A percentile compares a stretch with the other conserved stretches of the same genome.
Conservation (phyloP, 2,113 vertebrate species). For the Brachyistius frenatus region DNA sequence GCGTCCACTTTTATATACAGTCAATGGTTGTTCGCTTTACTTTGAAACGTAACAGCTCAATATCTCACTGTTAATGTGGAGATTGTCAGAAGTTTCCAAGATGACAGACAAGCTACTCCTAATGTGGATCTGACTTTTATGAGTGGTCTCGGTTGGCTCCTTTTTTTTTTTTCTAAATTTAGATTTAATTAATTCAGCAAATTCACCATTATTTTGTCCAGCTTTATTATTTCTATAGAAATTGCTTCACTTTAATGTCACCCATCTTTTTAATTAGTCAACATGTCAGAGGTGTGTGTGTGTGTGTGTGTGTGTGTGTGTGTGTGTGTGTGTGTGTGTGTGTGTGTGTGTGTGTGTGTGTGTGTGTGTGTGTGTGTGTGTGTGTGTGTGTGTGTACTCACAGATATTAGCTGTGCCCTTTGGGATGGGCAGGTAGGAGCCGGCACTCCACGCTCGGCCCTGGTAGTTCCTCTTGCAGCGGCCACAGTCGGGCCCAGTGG, state of each 20-base stretch:
- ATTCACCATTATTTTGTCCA: not conserved
- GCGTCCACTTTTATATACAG: too few relatives aligned
- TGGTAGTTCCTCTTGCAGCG: constrained; percentile 98
- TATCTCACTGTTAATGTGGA: not conserved
- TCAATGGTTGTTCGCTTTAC: not conserved
- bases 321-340: not conserved
- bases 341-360: not conserved
- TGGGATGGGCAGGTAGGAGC: constrained; percentile 98
- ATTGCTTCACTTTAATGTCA: not conserved
- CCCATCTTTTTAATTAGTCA: constrained; percentile 18
- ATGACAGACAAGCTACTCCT: constrained; percentile 22
- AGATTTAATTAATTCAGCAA: not conserved
- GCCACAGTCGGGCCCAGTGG: constrained; percentile 97
- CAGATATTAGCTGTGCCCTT: constrained; percentile 99
- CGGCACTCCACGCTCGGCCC: constrained; percentile 95
- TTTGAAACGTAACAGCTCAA: constrained; percentile 23
- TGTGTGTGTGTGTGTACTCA: constrained; percentile 85
- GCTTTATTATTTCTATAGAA: not conserved
- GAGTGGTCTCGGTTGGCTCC: not conserved
- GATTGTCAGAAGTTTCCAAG: constrained; percentile 1
- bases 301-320: not conserved
- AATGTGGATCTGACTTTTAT: constrained; percentile 29
- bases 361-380: constrained; percentile 29
- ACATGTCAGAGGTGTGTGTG: not conserved
- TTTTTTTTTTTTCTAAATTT: not conserved